Evolutionary conservation across 2,888 invertebrate genomes (phyloP), one percentile per base, ranked within the genome.

Genomic region (Prosapia bicincta): DNA sequence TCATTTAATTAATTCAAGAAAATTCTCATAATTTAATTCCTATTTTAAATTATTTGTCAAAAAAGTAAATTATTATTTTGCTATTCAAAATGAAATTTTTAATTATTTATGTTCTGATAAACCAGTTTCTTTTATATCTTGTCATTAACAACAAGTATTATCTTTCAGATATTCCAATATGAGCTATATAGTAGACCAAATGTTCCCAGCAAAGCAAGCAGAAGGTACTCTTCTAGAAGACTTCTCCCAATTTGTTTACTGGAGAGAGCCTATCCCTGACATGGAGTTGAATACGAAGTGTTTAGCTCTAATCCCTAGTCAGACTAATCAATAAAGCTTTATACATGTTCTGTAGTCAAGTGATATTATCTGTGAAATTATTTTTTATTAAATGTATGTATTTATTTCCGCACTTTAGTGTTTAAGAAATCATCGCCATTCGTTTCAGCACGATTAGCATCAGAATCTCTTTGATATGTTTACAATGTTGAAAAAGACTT

Each of bases 121-220:
- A n/a, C n/a, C n/a, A n/a, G n/a, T n/a, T n/a, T n/a, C n/a, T n/a
- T n/a, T n/a, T n/a, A n/a, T n/a, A n/a, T n/a, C n/a, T n/a, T n/a
- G n/a, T n/a, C n/a, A n/a, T n/a, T n/a, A n/a, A n/a, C n/a, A n/a
- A n/a, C n/a, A n/a, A n/a, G n/a, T n/a, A n/a, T 54, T 54, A 81
- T 77, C 78, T 88, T 89, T 5, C 90, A 98, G 98, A 84, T 99
- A 99, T 87, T 92, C 94, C 77, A 94, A 94, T 85, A 94, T 98
- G 93, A 93, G 94, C 79, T 94, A 93, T 85, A 91, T 98, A 80
- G 98, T 96, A 80, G 98, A 99, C 88, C 97, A 97, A 86, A 90
- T 99, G 85, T 99, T 98, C 86, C 99, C 98, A 81, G 85, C 86
- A 0, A 79, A 81, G 67, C 92, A 94, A 69, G 88, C 88, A 82